Conservation (phyloP, 1,140 invertebrate species). For the Venturia canescens region DNA sequence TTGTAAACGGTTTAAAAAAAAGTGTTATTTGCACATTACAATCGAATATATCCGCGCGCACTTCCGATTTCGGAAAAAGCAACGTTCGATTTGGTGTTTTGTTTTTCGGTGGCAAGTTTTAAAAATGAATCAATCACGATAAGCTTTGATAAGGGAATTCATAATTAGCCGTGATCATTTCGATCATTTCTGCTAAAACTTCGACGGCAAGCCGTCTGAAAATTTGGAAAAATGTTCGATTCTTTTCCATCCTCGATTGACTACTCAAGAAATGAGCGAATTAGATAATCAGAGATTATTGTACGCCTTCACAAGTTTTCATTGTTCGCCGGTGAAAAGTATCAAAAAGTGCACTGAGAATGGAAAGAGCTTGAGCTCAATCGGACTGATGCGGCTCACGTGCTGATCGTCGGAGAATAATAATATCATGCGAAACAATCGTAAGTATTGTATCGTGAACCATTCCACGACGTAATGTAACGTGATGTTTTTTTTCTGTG, state of each 20-base stretch:
- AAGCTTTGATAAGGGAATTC: not conserved
- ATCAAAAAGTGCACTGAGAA: not conserved
- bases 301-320: not conserved
- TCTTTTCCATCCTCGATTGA: not conserved
- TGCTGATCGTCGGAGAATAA: not conserved
- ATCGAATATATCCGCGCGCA: not conserved
- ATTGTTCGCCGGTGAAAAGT: not conserved
- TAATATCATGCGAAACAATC: not conserved
- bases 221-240: not conserved
- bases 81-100: too few species aligned
- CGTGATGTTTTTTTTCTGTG: not conserved
- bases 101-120: not conserved
- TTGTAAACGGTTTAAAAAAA: not conserved
- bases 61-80: not conserved
- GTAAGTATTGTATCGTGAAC: not conserved
- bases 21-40: not conserved
- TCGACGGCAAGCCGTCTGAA: not conserved
- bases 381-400: not conserved
- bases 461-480: not conserved
- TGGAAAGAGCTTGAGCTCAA: not conserved
- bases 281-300: not conserved
- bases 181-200: not conserved
- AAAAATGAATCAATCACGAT: not conserved
- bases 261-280: not conserved
- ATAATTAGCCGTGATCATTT: not conserved